These are phyloP conservation scores for Hemitrygon akajei DNA, from an alignment of 2,797 vertebrate species.

Conservation along the genomic window DNA sequence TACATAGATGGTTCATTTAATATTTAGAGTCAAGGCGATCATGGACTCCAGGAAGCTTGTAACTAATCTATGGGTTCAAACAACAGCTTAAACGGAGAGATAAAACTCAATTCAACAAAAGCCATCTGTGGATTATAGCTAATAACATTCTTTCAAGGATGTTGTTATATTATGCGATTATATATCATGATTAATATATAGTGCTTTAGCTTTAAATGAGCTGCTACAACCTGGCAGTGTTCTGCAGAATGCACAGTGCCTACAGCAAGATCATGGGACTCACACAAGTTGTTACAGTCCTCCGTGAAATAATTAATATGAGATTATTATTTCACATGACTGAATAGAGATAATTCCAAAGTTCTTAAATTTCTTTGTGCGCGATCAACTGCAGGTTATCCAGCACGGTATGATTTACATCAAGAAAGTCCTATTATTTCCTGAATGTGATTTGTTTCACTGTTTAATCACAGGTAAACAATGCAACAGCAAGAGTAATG, in stretches of 20 bases:
- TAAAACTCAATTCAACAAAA: background rate
- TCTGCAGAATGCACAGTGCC: background rate
- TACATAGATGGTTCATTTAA: background rate
- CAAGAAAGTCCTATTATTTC: constrained; percentile 9
- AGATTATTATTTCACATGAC: constrained; percentile 28
- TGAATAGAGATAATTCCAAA: constrained; percentile 22
- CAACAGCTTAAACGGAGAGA: background rate
- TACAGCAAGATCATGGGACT: constrained; percentile 18
- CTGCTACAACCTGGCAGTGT: background rate
- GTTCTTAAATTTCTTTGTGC: background rate
- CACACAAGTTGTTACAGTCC: constrained; percentile 7
- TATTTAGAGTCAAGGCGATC: background rate
- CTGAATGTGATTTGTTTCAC: constrained; percentile 36
- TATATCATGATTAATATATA: constrained; percentile 18
- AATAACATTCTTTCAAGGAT: background rate
- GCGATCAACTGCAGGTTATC: constrained; percentile 6
- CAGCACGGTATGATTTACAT: background rate
- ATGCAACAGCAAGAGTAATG: constrained; percentile 88
- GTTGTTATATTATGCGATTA: constrained; percentile 12
- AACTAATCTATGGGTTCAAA: constrained; percentile 29
- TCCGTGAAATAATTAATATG: constrained; percentile 18
- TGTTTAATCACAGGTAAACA: constrained; percentile 73
- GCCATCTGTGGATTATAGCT: background rate
- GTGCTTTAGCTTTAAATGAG: constrained; percentile 9
- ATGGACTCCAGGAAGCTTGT: background rate